These are phyloP conservation scores for Chitala chitala DNA, from an alignment of 2,113 vertebrate species.

Conservation along the genomic window DNA sequence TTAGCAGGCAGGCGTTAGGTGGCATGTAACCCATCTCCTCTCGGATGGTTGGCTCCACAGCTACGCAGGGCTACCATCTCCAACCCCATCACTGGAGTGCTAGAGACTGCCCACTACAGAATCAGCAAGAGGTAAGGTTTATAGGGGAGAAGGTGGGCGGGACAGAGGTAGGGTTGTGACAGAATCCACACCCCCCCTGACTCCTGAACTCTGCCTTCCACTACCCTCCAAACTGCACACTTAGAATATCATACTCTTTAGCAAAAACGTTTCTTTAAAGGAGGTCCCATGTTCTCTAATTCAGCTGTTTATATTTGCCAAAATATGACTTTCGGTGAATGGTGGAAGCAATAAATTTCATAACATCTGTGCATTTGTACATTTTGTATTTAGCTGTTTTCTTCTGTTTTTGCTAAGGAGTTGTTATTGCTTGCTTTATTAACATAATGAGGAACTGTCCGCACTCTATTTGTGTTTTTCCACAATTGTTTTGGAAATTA, in stretches of 20 bases:
- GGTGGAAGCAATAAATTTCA: not conserved
- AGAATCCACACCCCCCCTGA: slow-evolving; percentile 35
- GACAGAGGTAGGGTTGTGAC: slow-evolving; percentile 42
- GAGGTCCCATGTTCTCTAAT: not conserved
- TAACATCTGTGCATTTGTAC: too few species aligned
- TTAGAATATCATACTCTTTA: not conserved
- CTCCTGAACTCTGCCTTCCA: not conserved
- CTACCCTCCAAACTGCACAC: not conserved
- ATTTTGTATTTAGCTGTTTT: not conserved
- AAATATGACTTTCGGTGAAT: not conserved
- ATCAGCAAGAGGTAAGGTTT: slow-evolving; percentile 98
- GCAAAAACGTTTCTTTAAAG: not conserved
- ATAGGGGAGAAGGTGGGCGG: slow-evolving; percentile 13
- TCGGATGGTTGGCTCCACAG: slow-evolving; percentile 93
- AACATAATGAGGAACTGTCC: not conserved
- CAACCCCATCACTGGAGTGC: slow-evolving; percentile 96
- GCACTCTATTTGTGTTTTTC: slow-evolving; percentile 38
- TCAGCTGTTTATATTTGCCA: not conserved
- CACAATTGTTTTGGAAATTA: not conserved
- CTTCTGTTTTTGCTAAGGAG: slow-evolving; percentile 19
- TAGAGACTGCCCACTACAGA: slow-evolving; percentile 98
- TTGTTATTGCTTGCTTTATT: not conserved
- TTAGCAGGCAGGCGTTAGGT: not conserved
- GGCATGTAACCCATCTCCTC: slow-evolving; percentile 72
- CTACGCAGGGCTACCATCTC: slow-evolving; percentile 99